A percentile compares a stretch with the other conserved stretches of the same genome.
Evolutionary conservation across 2,888 invertebrate species (phyloP).

Genomic region (Limnephilus lunatus): DNA sequence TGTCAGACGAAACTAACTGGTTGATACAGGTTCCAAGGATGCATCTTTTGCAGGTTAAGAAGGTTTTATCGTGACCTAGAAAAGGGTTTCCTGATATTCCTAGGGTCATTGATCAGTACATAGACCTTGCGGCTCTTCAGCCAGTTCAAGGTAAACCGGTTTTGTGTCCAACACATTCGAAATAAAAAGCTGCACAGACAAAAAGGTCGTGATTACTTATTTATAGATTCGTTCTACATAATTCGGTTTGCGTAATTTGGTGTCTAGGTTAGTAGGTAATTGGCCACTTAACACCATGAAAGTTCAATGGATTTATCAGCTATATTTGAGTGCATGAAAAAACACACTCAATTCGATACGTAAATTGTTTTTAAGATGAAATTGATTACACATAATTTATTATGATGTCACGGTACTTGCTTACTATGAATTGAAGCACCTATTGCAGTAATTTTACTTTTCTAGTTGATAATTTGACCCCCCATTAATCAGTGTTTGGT

Average conservation of each 20-base stretch:
- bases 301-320: not conserved
- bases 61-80: not conserved
- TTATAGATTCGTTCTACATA: not conserved
- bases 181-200: not conserved
- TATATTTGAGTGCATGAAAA: not conserved
- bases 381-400: not conserved
- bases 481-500: too few species aligned
- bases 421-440: not conserved
- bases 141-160: constrained; percentile 2
- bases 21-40: not conserved
- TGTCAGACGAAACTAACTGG: too few species aligned
- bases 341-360: not conserved
- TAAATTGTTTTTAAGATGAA: not conserved
- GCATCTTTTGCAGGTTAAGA: not conserved
- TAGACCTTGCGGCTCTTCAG: not conserved
- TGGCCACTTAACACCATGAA: not conserved
- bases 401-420: not conserved
- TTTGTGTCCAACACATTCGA: not conserved
- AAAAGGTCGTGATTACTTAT: not conserved
- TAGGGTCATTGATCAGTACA: not conserved
- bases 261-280: not conserved
- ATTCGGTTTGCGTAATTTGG: not conserved
- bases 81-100: not conserved
- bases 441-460: not conserved
- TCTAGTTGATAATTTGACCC: not conserved